A percentile compares a stretch with the other conserved stretches of the same genome.
Conservation (phyloP, 2,888 invertebrate genomes). For the Lepidonotus clava region DNA sequence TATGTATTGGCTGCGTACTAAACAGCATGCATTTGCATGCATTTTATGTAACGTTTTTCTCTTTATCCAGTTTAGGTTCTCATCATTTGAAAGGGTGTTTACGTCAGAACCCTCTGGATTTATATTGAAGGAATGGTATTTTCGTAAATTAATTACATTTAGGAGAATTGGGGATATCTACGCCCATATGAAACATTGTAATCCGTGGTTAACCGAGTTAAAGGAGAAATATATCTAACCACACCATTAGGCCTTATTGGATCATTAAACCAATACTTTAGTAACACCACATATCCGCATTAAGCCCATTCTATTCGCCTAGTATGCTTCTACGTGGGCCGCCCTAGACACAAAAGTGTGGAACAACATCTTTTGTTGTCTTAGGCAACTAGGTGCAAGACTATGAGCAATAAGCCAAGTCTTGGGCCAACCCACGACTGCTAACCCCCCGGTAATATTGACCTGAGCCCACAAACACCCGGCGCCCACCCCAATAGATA, state of each 20-base stretch:
- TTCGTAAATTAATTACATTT: too few species aligned
- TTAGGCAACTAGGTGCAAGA: background rate
- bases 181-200: too few species aligned
- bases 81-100: too few species aligned
- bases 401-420: conserved; percentile 22
- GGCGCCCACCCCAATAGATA: background rate
- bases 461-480: background rate
- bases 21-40: too few species aligned
- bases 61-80: too few species aligned
- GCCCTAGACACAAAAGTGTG: background rate
- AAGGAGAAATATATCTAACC: too few species aligned
- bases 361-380: conserved; percentile 10
- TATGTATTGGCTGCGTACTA: too few species aligned
- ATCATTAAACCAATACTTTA: background rate
- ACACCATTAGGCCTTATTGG: background rate
- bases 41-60: too few species aligned
- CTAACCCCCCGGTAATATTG: background rate
- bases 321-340: background rate
- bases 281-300: background rate
- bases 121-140: too few species aligned
- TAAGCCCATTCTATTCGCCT: background rate
- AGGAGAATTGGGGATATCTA: too few species aligned
- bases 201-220: too few species aligned
- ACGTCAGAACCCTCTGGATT: too few species aligned
- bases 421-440: background rate